Percentiles rank a stretch among this genome's conserved stretches.
phyloP scores from a whole-genome alignment of 2,797 vertebrate species.

The Sebastes baramenuke region DNA sequence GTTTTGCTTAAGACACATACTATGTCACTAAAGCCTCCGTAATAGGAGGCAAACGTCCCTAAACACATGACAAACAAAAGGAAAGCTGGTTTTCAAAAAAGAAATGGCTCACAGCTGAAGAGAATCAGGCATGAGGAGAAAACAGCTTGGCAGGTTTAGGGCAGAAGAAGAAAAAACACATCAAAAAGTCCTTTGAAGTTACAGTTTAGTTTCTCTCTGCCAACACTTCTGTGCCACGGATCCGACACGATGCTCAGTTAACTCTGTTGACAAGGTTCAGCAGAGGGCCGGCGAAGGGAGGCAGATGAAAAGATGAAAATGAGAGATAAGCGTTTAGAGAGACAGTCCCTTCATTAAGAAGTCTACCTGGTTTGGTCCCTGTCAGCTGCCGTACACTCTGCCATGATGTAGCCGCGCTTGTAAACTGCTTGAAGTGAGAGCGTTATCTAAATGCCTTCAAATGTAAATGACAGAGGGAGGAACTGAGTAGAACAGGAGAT shows the following conservation, averaged over 20 bases:
- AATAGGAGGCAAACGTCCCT: not conserved
- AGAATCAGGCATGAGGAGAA: not conserved
- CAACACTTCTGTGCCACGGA: not conserved
- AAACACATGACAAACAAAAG: conserved; percentile 18
- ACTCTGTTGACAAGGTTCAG: conserved; percentile 16
- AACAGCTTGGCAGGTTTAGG: conserved; percentile 36
- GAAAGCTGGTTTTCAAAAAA: not conserved
- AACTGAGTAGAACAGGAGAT: not conserved
- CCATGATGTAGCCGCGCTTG: conserved; percentile 1
- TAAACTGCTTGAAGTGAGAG: conserved; percentile 14
- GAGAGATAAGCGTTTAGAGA: not conserved
- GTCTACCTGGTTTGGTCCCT: conserved; percentile 1
- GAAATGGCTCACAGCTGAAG: conserved; percentile 1
- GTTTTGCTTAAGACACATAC: not conserved
- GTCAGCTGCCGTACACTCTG: not conserved
- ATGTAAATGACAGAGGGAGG: conserved; percentile 28
- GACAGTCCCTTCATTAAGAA: not conserved
- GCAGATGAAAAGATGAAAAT: not conserved
- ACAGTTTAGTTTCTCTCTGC: conserved; percentile 24
- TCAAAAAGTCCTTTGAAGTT: conserved; percentile 42
- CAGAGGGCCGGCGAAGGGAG: not conserved
- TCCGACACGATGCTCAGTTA: conserved; percentile 5
- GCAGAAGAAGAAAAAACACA: not conserved
- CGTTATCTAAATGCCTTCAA: conserved; percentile 14
- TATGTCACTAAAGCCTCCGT: conserved; percentile 1